These are phyloP conservation scores for Kryphioiulus occultus DNA, from an alignment of 2,888 invertebrate species.

Conservation along the genomic window DNA sequence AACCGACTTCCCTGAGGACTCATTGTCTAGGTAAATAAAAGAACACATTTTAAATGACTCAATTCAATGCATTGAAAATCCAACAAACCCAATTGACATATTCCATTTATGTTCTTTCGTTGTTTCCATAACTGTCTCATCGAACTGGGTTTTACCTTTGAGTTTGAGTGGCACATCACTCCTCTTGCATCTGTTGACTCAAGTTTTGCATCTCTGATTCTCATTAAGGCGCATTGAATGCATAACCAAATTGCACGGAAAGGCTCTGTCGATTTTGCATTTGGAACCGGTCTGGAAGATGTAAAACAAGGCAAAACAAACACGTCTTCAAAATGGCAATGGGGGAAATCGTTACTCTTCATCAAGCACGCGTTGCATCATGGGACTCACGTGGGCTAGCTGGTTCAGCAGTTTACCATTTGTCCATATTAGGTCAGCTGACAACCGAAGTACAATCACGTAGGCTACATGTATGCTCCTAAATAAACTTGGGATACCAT, in stretches of 20 bases:
- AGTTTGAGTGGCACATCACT: too few relatives aligned
- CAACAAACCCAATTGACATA: too few relatives aligned
- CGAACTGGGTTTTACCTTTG: too few relatives aligned
- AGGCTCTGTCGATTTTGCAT: background rate
- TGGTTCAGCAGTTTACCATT: background rate
- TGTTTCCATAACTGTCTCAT: too few relatives aligned
- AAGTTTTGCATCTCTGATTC: too few relatives aligned
- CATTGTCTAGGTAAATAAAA: too few relatives aligned
- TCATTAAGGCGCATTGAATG: background rate
- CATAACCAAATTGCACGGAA: background rate
- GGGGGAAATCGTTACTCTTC: background rate
- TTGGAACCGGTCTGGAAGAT: conserved; percentile 1
- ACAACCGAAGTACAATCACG: background rate
- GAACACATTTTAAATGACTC: too few relatives aligned
- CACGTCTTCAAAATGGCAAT: background rate
- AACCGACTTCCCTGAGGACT: too few relatives aligned
- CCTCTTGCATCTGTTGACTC: too few relatives aligned
- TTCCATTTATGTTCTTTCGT: too few relatives aligned
- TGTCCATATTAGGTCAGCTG: conserved; percentile 8
- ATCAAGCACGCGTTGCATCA: background rate
- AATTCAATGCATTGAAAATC: too few relatives aligned
- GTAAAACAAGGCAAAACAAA: conserved; percentile 7
- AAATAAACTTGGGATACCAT: background rate
- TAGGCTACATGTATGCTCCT: background rate
- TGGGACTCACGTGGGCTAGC: background rate